phyloP scores from a whole-genome alignment of 2,888 invertebrate species.

The Xylocampa areola region DNA sequence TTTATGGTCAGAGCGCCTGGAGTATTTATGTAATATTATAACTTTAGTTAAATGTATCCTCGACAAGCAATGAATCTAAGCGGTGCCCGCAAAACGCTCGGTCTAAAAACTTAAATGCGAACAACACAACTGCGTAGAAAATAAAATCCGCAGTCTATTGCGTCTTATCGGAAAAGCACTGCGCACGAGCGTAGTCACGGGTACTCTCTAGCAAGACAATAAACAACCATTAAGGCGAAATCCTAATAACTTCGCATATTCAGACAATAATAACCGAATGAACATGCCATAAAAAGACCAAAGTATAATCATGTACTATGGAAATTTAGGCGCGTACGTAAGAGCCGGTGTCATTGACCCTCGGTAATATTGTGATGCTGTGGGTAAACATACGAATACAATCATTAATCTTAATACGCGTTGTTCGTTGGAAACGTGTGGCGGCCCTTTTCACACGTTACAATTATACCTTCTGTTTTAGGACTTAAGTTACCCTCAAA shows the following conservation, averaged over 20 bases:
- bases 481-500: too few species aligned
- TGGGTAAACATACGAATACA: conserved; percentile 60
- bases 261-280: conserved; percentile 45
- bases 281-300: conserved; percentile 56
- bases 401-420: conserved; percentile 64
- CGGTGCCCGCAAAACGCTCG: too few species aligned
- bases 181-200: conserved; percentile 12
- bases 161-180: conserved; percentile 22
- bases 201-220: conserved; percentile 21
- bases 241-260: conserved; percentile 35
- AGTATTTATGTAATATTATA: too few species aligned
- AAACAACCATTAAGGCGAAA: conserved; percentile 38
- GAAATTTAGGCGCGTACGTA: conserved; percentile 61
- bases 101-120: too few species aligned
- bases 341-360: conserved; percentile 55
- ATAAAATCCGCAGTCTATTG: conserved; percentile 11
- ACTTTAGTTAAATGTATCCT: too few species aligned
- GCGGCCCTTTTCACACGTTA: conserved; percentile 51
- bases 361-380: conserved; percentile 57
- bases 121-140: conserved; percentile 21
- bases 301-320: conserved; percentile 55
- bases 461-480: too few species aligned
- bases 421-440: conserved; percentile 40
- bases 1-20: too few species aligned
- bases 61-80: too few species aligned